Percentiles rank a stretch among this genome's conserved stretches.
These are phyloP conservation scores for Erynnis tages DNA, from an alignment of 2,888 invertebrate genomes.

Conservation along the genomic window DNA sequence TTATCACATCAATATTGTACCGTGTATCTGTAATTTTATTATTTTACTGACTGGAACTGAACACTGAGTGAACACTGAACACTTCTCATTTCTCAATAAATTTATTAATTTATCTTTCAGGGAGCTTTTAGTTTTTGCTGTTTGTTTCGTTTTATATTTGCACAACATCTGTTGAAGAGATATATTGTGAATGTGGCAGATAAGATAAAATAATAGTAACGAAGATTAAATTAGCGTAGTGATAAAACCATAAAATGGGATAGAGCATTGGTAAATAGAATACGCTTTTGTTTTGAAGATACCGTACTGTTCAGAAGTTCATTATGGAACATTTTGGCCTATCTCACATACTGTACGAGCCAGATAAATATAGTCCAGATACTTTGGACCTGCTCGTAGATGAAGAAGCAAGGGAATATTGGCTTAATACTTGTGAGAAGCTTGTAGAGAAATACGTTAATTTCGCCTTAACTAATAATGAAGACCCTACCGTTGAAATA, in stretches of 20 bases:
- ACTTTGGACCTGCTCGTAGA: slow-evolving; percentile 94
- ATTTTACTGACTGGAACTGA: no score
- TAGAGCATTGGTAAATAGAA: slow-evolving; percentile 51
- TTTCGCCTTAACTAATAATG: slow-evolving; percentile 89
- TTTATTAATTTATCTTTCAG: no score
- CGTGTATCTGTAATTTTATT: no score
- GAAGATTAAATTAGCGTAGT: slow-evolving; percentile 53
- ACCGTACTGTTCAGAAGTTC: slow-evolving; percentile 33
- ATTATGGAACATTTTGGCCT: slow-evolving; percentile 74
- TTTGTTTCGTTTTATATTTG: slow-evolving; percentile 24
- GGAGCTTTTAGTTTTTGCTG: no score
- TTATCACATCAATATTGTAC: no score
- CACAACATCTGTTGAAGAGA: slow-evolving; percentile 23
- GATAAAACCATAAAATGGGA: slow-evolving; percentile 64
- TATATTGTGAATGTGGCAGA: slow-evolving; percentile 39
- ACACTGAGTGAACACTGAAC: no score
- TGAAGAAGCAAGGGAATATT: slow-evolving; percentile 92
- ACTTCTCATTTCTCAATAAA: no score
- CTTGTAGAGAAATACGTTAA: slow-evolving; percentile 92
- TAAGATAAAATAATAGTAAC: slow-evolving; percentile 51
- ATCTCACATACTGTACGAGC: slow-evolving; percentile 85
- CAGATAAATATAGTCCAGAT: slow-evolving; percentile 92
- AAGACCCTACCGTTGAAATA: slow-evolving; percentile 87
- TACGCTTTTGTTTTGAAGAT: slow-evolving; percentile 33
- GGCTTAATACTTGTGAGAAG: slow-evolving; percentile 95